Base-by-base conservation (phyloP, 2,888 invertebrate genomes). In the Apantesis nais region DNA sequence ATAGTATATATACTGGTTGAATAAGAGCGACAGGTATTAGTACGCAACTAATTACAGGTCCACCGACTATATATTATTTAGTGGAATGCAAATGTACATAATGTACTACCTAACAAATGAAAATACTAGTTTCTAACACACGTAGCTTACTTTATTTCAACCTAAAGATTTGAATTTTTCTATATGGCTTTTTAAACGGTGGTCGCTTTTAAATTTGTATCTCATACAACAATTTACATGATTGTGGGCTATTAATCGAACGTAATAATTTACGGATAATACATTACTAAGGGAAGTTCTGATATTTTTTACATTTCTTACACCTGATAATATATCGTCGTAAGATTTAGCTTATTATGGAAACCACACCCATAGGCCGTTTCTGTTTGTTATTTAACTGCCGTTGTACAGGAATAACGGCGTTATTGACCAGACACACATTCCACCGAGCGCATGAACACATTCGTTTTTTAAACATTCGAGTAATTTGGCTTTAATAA, bases 81-180 rank as follows among this genome's bases (percentile, higher is more conserved):
- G 41, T 71, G 77, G 77, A 78, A 81, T 80, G 77, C 79, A 74
- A 81, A 75, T 63, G 62, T 75, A 70, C 62, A 77, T 80, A 78
- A 73, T 72, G 44, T 77, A 81, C 76, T 79, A 79, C 80, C 78
- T 74, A 75, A 79, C 75, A 79, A 73, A 69, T 63, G 65, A 67
- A 37, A 55, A 48, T 16, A 22, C 11, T 52, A 25, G 9, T 55
- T 58, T 9, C 44, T 22, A 63, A 31, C 22, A 62, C 29, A 22
- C 16, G 29, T 63, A 1, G 7, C 25, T 39, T 34, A 34, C n/a
- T n/a, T 62, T 22, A 39, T 39, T 16, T 29, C 7, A 58, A 58
- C 16, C 14, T 29, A 5, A 22, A 19, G 22, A n/a, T 48, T 22
- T 22, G 4, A 29, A 16, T 3, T 58, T 29, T 25, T 14, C 7